These are phyloP conservation scores for Phataginus tricuspis DNA, from an alignment of 2,797 vertebrate species.

Conservation along the genomic window DNA sequence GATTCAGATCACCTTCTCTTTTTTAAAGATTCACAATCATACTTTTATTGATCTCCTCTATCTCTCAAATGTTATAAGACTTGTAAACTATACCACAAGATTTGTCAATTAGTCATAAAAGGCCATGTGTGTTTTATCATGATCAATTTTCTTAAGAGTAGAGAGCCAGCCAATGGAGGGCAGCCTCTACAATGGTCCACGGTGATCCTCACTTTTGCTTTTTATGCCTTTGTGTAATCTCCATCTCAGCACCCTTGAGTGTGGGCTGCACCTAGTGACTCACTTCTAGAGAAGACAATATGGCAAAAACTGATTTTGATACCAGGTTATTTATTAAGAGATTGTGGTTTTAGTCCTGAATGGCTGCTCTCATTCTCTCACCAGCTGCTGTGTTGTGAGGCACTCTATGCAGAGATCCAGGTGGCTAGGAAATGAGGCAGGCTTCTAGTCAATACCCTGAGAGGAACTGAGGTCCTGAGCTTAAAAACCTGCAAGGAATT, in stretches of 20 bases:
- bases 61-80: background rate
- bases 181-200: background rate
- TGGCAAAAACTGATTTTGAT: background rate
- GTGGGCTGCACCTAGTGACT: background rate
- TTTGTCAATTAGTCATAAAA: background rate
- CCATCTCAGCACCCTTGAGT: background rate
- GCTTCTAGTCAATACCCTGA: background rate
- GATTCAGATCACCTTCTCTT: background rate
- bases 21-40: background rate
- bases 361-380: background rate
- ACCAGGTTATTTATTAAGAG: background rate
- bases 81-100: background rate
- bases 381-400: background rate
- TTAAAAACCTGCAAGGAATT: background rate
- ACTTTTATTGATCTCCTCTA: background rate
- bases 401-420: background rate
- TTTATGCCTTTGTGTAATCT: background rate
- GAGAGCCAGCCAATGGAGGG: too few species aligned
- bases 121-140: background rate
- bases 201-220: background rate
- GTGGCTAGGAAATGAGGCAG: background rate
- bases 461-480: background rate
- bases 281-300: background rate
- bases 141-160: background rate
- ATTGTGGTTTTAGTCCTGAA: background rate